Evolutionary conservation across 2,797 vertebrate species (phyloP), one percentile per base, ranked within the genome.

Genomic region (Typhlichthys subterraneus): DNA sequence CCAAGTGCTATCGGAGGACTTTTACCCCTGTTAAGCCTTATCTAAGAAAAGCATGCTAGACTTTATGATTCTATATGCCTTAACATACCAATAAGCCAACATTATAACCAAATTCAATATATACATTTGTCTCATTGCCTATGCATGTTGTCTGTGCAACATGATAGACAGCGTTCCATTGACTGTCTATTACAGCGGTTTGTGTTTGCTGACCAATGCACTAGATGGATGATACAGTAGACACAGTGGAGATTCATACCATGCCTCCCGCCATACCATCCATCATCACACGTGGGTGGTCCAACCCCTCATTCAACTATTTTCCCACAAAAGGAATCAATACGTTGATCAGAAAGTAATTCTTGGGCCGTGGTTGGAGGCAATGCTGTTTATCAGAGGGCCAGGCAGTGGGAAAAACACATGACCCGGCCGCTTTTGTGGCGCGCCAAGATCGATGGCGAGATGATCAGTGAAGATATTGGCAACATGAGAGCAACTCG

Each of bases 401-500:
- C 62, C 14, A 65, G 55, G 73, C 13, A 67, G 55, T 67, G 55
- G 60, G 71, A 64, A 74, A 76, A 85, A 75, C 65, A 62, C 75
- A 72, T 73, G 84, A 83, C 77, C 77, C 46, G 14, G 50, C 72
- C 72, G 63, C 74, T 87, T 81, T 57, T 80, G 69, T 65, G 68
- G 67, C 64, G 49, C 54, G 54, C 61, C 42, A 4, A 19, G 70
- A 88, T 90, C 88, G 79, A 88, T 90, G 76, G 60, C 53, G 67
- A 69, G 70, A 78, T 80, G 87, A 87, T 89, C 84, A 75, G 75
- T 78, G 58, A 50, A 86, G 70, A 84, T 86, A 87, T 84, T 86
- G 89, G 87, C 88, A 87, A 83, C 81, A 82, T 70, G 73, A 81
- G 72, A 76, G 64, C 60, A 15, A 54, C 60, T 73, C 69, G 80